Percentiles rank a stretch among this genome's conserved stretches.
Conservation (phyloP, 2,113 vertebrate species). For the Alces alces region DNA sequence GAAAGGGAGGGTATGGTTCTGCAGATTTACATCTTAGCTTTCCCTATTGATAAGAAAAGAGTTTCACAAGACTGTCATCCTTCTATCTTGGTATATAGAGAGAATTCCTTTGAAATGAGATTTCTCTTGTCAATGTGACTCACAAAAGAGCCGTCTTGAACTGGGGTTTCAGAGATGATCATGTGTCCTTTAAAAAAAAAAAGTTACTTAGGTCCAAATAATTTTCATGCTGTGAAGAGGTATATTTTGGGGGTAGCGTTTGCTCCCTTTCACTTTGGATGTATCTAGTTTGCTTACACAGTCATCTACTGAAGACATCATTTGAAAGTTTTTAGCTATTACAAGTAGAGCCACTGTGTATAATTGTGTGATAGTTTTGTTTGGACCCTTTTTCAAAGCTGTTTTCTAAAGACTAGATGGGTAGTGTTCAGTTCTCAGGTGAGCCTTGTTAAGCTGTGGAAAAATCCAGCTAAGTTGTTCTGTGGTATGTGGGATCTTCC, state of each 20-base stretch:
- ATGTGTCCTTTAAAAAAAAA: neutral
- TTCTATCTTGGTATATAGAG: neutral
- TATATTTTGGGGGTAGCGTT: neutral
- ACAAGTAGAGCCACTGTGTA: neutral
- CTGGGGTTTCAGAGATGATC: neutral
- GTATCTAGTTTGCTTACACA: neutral
- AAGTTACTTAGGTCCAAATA: neutral
- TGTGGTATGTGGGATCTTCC: neutral
- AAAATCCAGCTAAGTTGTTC: neutral
- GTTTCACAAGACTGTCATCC: neutral
- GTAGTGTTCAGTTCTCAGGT: neutral
- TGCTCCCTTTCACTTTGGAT: neutral
- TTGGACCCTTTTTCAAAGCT: neutral
- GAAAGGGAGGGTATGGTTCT: neutral
- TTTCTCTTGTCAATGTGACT: neutral
- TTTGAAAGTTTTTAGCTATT: neutral
- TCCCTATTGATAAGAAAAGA: neutral
- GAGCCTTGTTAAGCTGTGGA: neutral
- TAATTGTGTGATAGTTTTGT: neutral
- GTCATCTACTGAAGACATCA: neutral
- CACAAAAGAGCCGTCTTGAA: neutral
- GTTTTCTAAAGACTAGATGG: neutral
- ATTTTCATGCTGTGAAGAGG: neutral
- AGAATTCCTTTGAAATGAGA: neutral
- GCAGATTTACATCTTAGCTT: neutral